These are phyloP conservation scores for Sesamia nonagrioides DNA, from an alignment of 1,140 invertebrate genomes.

Conservation along the genomic window DNA sequence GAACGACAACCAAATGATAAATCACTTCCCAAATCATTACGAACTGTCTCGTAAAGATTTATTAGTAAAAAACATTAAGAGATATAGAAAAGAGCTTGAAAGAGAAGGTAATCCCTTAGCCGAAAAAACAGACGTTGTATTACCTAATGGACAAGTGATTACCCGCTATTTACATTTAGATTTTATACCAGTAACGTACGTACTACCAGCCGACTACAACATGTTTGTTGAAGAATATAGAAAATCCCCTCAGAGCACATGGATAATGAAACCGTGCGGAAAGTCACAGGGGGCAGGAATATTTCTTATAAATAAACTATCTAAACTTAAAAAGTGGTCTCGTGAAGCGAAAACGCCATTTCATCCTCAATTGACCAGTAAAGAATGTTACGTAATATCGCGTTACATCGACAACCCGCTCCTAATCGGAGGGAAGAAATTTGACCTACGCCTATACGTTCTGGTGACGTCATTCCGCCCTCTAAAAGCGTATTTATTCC, in stretches of 20 bases:
- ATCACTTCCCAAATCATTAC: slow-evolving; percentile 95
- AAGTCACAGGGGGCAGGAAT: slow-evolving; percentile 96
- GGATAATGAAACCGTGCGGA: slow-evolving; percentile 95
- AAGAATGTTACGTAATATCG: slow-evolving; percentile 96
- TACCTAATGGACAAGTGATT: slow-evolving; percentile 90
- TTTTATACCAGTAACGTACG: slow-evolving; percentile 97
- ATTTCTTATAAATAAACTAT: slow-evolving; percentile 95
- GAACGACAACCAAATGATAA: slow-evolving; percentile 96
- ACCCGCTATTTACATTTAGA: slow-evolving; percentile 94
- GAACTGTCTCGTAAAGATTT: slow-evolving; percentile 91
- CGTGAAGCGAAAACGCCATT: slow-evolving; percentile 91
- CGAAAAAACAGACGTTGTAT: slow-evolving; percentile 88
- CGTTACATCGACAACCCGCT: slow-evolving; percentile 95
- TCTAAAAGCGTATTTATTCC: slow-evolving; percentile 94
- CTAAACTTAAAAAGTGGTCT: slow-evolving; percentile 95
- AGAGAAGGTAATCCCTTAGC: slow-evolving; percentile 96
- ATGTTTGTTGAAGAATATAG: slow-evolving; percentile 98
- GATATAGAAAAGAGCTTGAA: slow-evolving; percentile 97
- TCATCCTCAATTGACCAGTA: slow-evolving; percentile 92
- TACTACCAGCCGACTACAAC: slow-evolving; percentile 97
- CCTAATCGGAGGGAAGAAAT: slow-evolving; percentile 96
- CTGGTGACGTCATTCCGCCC: slow-evolving; percentile 94
- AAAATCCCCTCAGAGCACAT: slow-evolving; percentile 95
- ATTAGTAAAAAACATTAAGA: slow-evolving; percentile 97
- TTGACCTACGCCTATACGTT: slow-evolving; percentile 95